Evolutionary conservation across 2,113 vertebrate species (phyloP), one percentile per base, ranked within the genome.

Genomic region (Silurus meridionalis): DNA sequence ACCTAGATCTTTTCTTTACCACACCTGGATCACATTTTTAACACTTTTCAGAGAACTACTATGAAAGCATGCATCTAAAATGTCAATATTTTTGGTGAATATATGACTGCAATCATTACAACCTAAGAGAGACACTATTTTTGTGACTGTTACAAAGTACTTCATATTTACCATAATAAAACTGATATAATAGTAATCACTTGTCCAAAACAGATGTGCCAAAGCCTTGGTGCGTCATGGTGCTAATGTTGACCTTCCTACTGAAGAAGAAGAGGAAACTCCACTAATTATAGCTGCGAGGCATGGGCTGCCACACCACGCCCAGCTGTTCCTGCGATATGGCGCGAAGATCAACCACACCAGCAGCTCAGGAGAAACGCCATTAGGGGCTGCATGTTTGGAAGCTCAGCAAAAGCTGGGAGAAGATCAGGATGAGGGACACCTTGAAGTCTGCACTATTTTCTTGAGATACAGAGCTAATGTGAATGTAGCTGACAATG

Each of bases 211-310:
- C 91, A 97, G 95, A 75, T 96, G 95, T 28, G 95, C 96, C 9
- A 91, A 90, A 71, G 89, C 92, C 13, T 92, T 96, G 86, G 89
- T 96, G 90, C 89, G 91, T 15, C 91, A 92, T 0, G 91, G 95
- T 0, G 96, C 96, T 0, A 58, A 84, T 0, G 79, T 95, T 9
- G 84, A 93, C 57, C 85, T 87, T 80, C 84, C 84, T 0, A 93
- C 92, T 0, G 92, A 94, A 82, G 89, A 91, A 0, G 37, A 14
- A 0, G 90, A 80, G 21, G 95, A 96, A 86, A 94, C 91, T 0
- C 93, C 95, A 0, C 91, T 95, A 88, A 95, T 96, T 2, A 82
- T 95, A 86, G 96, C 94, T 0, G 93, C 95, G 28, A 89, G 89
- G 61, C 91, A 89, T 4, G 87, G 91, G 23, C 94, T 96, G 37